A percentile compares a stretch with the other conserved stretches of the same genome.
Evolutionary conservation across 1,140 invertebrate genomes (phyloP).

Genomic region (Himalopsyche phryganea): DNA sequence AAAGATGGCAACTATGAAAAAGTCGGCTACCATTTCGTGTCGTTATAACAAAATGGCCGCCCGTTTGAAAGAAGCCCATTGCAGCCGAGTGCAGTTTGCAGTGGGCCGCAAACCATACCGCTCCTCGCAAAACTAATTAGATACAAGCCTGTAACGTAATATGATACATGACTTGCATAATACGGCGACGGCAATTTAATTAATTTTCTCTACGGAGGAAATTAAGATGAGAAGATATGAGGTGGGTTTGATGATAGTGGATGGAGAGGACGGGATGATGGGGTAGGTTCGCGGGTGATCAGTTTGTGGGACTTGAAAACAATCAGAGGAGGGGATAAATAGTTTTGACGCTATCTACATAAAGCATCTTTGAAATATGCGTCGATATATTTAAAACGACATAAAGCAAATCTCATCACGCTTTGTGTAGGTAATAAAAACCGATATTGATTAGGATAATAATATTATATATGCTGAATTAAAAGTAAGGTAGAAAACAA

Average conservation of each 20-base stretch:
- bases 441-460: too few species aligned
- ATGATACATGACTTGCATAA: conserved; percentile 37
- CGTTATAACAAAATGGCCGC: conserved; percentile 3
- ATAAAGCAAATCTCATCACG: too few species aligned
- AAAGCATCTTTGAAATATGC: too few species aligned
- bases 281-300: too few species aligned
- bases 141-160: conserved; percentile 35
- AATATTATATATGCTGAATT: too few species aligned
- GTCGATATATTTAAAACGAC: too few species aligned
- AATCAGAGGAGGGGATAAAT: too few species aligned
- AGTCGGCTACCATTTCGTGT: neutral
- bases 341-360: too few species aligned
- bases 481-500: too few species aligned
- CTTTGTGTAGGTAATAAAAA: too few species aligned
- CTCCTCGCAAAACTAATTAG: conserved; percentile 34
- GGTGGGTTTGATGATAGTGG: conserved; percentile 8
- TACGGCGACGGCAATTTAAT: conserved; percentile 36
- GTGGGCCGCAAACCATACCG: conserved; percentile 7
- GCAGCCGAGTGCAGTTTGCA: conserved; percentile 4
- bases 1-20: neutral
- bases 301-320: too few species aligned
- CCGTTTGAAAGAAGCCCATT: conserved; percentile 5
- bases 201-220: conserved; percentile 35
- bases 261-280: conserved; percentile 1
- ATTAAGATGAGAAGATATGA: conserved; percentile 37